These are phyloP conservation scores for Limnephilus lunatus DNA, from an alignment of 2,888 invertebrate species.

Conservation along the genomic window DNA sequence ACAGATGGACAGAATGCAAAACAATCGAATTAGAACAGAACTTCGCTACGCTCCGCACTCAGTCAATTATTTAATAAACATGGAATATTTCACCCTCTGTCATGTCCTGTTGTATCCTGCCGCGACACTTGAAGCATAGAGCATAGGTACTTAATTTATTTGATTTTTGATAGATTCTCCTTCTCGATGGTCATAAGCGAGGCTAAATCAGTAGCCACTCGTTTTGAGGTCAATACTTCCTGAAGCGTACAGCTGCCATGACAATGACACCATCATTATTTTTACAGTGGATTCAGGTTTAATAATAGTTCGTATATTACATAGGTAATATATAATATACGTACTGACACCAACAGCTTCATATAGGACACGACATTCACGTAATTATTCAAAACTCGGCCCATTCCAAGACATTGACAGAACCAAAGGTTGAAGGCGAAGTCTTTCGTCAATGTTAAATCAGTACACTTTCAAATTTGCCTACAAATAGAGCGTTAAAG, in stretches of 20 bases:
- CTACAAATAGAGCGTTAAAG: background rate
- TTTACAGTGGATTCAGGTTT: background rate
- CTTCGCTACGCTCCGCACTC: no score
- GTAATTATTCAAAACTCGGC: background rate
- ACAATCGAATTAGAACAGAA: no score
- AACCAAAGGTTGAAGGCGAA: background rate
- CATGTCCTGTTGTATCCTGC: no score
- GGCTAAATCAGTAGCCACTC: background rate
- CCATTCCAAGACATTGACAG: background rate
- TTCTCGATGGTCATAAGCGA: background rate
- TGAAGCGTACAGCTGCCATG: background rate
- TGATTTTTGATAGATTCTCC: no score
- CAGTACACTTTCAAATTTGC: background rate
- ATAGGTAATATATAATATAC: background rate
- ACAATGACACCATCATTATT: background rate
- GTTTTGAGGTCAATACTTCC: background rate
- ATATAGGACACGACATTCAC: background rate
- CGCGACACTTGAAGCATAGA: no score
- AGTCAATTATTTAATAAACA: no score
- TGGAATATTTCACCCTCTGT: no score
- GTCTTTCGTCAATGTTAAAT: background rate
- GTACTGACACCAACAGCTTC: background rate
- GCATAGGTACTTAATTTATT: no score
- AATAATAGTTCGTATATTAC: background rate
- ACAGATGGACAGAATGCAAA: no score